These are phyloP conservation scores for Pollenia labialis DNA, from an alignment of 2,888 invertebrate species.

Conservation along the genomic window DNA sequence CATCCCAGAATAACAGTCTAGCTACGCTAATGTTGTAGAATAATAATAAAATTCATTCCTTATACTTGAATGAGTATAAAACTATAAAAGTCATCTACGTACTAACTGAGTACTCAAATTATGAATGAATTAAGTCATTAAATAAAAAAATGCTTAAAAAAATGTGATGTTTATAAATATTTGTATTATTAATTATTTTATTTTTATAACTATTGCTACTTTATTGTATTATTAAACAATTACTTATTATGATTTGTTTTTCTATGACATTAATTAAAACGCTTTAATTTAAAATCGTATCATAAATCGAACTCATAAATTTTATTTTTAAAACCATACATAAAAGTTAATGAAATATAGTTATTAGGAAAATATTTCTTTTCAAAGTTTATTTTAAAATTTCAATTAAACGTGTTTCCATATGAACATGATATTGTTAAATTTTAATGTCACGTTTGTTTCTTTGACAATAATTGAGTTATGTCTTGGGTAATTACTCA, in stretches of 20 bases:
- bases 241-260: constrained; percentile 74
- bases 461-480: constrained; percentile 19
- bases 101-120: constrained; percentile 30
- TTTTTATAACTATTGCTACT: constrained; percentile 83
- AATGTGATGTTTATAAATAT: constrained; percentile 41
- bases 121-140: constrained; percentile 50
- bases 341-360: background rate
- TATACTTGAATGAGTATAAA: constrained; percentile 34
- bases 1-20: too few species aligned
- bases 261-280: constrained; percentile 46
- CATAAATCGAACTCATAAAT: constrained; percentile 70
- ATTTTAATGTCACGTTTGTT: constrained; percentile 51
- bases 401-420: constrained; percentile 40
- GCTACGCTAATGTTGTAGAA: too few species aligned
- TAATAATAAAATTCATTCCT: constrained; percentile 45
- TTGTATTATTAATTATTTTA: constrained; percentile 21
- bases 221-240: constrained; percentile 83
- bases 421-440: background rate
- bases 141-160: constrained; percentile 21
- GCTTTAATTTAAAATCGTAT: constrained; percentile 59
- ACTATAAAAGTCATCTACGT: constrained; percentile 47
- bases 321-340: constrained; percentile 31
- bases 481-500: constrained; percentile 27
- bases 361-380: background rate
- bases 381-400: constrained; percentile 12